These are phyloP conservation scores for Pachyuromys duprasi DNA, from an alignment of 2,797 vertebrate species.

Conservation along the genomic window DNA sequence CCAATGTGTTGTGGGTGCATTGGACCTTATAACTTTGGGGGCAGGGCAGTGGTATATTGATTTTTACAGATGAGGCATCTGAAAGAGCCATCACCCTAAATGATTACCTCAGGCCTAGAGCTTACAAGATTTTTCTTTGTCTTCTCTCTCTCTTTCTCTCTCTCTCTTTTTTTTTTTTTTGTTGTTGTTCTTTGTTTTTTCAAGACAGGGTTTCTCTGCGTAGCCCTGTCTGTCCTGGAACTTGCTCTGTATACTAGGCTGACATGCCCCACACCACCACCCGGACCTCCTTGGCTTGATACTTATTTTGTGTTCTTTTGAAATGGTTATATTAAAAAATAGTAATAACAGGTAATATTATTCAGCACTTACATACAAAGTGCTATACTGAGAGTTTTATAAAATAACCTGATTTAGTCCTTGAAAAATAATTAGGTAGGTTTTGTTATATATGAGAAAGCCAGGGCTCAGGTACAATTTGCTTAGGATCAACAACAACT, in stretches of 20 bases:
- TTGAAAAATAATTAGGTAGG: constrained; percentile 7
- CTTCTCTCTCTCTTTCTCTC: no score
- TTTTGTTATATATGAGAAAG: constrained; percentile 1
- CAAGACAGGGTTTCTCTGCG: background rate
- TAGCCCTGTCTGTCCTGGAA: background rate
- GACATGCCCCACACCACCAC: background rate
- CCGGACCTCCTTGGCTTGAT: background rate
- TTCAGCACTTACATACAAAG: background rate
- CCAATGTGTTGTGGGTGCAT: background rate
- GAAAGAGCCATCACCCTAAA: background rate
- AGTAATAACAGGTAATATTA: background rate
- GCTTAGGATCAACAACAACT: background rate
- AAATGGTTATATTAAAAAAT: constrained; percentile 44
- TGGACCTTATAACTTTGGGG: constrained; percentile 11
- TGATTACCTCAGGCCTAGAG: background rate
- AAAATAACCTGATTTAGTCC: constrained; percentile 20
- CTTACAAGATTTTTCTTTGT: background rate
- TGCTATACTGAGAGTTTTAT: constrained; percentile 14
- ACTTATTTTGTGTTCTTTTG: constrained; percentile 34
- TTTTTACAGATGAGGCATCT: background rate
- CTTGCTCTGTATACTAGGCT: background rate
- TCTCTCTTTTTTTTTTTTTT: background rate
- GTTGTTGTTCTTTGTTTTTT: no score
- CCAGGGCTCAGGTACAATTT: constrained; percentile 14
- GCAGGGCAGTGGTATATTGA: background rate